Conservation (phyloP, 2,797 vertebrate species). For the Alca torda region DNA sequence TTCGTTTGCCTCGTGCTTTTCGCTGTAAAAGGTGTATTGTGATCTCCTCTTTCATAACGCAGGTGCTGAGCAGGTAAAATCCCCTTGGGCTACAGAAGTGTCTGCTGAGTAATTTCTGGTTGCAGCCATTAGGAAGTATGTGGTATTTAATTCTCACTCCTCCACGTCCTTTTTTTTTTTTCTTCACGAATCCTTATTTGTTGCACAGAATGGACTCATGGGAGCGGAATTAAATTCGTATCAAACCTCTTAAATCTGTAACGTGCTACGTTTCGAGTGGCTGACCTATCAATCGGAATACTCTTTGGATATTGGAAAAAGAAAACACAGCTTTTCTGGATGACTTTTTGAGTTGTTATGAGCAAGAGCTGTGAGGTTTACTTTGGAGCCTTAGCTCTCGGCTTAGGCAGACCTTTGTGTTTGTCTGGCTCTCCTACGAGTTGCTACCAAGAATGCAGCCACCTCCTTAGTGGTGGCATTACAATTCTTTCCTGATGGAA, state of each 20-base stretch:
- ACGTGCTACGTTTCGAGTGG: not conserved
- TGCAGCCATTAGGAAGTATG: not conserved
- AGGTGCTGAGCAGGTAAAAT: not conserved
- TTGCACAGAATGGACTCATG: not conserved
- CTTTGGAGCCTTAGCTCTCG: not conserved
- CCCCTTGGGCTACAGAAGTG: not conserved
- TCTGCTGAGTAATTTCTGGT: not conserved
- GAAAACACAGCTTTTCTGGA: not conserved
- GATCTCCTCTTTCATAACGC: not conserved
- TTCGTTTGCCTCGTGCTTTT: not conserved
- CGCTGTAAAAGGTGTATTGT: not conserved
- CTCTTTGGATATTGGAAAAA: not conserved
- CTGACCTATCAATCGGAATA: not conserved
- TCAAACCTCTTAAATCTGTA: not conserved
- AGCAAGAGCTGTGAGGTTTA: not conserved
- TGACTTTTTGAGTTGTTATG: not conserved
- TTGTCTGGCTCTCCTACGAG: not conserved
- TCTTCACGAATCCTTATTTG: not conserved
- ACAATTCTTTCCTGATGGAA: constrained; percentile 4
- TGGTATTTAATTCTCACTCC: not conserved
- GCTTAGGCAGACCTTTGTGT: not conserved
- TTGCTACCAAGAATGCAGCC: not conserved
- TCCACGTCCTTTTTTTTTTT: accelerated
- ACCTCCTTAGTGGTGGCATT: not conserved
- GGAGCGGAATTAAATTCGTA: not conserved